A percentile compares a stretch with the other conserved stretches of the same genome.
Conservation (phyloP, 2,113 vertebrate species). For the Marmota flaviventris region DNA sequence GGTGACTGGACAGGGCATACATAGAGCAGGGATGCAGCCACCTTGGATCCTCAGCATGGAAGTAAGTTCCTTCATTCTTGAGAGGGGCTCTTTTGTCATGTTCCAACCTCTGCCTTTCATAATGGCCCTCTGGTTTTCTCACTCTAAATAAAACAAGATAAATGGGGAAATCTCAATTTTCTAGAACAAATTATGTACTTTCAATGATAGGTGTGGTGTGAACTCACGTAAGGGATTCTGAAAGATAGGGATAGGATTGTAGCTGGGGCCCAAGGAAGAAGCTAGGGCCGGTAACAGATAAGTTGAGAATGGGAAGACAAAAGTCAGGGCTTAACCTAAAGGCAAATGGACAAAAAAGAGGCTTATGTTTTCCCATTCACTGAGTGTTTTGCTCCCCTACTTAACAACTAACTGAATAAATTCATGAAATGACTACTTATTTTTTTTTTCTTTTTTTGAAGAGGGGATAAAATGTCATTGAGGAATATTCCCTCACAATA, state of each 20-base stretch:
- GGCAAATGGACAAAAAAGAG: background rate
- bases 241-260: background rate
- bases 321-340: background rate
- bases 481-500: background rate
- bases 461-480: too few relatives aligned
- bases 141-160: background rate
- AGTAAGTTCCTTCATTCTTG: background rate
- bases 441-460: background rate
- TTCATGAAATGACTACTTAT: background rate
- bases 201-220: background rate
- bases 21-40: too few relatives aligned
- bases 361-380: background rate
- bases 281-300: background rate
- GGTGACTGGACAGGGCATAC: too few relatives aligned
- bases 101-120: background rate
- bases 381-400: background rate
- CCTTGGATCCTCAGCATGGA: too few relatives aligned
- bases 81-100: background rate
- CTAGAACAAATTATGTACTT: background rate
- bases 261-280: background rate
- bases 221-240: background rate
- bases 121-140: background rate
- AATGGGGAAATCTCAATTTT: background rate
- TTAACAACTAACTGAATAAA: background rate
- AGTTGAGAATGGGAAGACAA: background rate